Conservation (phyloP, 1,140 invertebrate genomes). For the Anthonomus grandis region DNA sequence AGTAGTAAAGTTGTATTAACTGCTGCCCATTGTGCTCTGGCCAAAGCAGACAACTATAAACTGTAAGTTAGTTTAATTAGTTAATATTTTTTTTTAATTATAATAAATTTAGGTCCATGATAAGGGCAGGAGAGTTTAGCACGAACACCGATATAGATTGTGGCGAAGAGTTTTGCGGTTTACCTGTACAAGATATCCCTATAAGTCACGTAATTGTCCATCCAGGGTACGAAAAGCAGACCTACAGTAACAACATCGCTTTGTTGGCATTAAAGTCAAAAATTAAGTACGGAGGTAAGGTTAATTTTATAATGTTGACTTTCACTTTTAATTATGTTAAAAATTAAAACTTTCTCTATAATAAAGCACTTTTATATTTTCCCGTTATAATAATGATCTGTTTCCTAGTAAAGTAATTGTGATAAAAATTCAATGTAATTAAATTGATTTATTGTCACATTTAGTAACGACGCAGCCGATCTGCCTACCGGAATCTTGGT, state of each 20-base stretch:
- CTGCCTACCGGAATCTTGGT: constrained; percentile 53
- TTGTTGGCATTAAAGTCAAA: constrained; percentile 61
- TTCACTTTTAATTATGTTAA: not conserved
- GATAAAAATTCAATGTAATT: not conserved
- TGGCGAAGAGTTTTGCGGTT: constrained; percentile 63
- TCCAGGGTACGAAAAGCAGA: constrained; percentile 64
- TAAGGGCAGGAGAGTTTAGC: constrained; percentile 65
- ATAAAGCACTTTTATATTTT: no score
- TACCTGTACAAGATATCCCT: constrained; percentile 60
- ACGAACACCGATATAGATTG: constrained; percentile 62
- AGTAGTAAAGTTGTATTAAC: constrained; percentile 60
- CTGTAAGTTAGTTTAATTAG: constrained; percentile 50
- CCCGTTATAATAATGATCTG: no score
- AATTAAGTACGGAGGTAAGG: constrained; percentile 64
- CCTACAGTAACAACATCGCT: constrained; percentile 66
- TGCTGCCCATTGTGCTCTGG: constrained; percentile 68
- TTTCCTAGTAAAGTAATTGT: no score
- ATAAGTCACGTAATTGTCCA: constrained; percentile 66
- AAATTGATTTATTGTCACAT: no score
- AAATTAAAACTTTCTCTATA: no score
- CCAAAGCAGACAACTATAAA: constrained; percentile 64
- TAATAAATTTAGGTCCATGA: constrained; percentile 50
- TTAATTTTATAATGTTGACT: not conserved
- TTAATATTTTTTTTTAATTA: constrained; percentile 1
- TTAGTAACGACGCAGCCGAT: constrained; percentile 55